Base-by-base conservation (phyloP, 1,140 invertebrate genomes). In the Halotydeus destructor region DNA sequence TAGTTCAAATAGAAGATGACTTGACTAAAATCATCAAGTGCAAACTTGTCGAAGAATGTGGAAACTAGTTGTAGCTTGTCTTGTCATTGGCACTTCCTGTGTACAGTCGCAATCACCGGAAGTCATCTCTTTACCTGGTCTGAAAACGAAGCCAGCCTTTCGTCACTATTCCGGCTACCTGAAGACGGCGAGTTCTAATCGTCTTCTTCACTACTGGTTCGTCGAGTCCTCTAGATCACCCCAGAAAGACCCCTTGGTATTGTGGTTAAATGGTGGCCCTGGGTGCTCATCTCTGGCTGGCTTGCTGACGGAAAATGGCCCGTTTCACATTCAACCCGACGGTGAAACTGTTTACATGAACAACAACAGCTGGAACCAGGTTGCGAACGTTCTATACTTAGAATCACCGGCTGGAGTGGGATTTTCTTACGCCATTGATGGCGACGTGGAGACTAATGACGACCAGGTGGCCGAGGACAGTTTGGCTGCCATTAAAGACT, bases 351-450 rank as follows among this genome's bases (percentile, higher is more conserved):
- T 69, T 2, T 49, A 49, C 9, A 48, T 53, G 26, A 67, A 68
- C 47, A 41, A 52, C 4, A 63, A 59, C 50, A 54, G 60, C 37
- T 69, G 67, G 66, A 67, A 67, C 45, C 58, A 53, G 41, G 75
- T 76, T 45, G 78, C 80, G 31, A 86, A 80, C 56, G 79, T 91
- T 23, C 44, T 70, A 14, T 70, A 62, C 50, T 51, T 70, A 30
- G 68, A 70, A 49, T 57, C 68, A 5, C 68, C 68, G 38, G 60
- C 61, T 23, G 64, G 69, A 41, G 68, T 70, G 32, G 68, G 68
- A 3, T 70, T 57, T 46, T 69, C 66, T 2, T 70, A 69, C 49
- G 54, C 61, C 14, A 48, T 52, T 19, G 57, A 64, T 49, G 55
- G 57, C 37, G 60, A 65, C 34, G 64, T 63, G 44, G 58, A 52